phyloP scores from a whole-genome alignment of 2,797 vertebrate species.

The Dermochelys coriacea region DNA sequence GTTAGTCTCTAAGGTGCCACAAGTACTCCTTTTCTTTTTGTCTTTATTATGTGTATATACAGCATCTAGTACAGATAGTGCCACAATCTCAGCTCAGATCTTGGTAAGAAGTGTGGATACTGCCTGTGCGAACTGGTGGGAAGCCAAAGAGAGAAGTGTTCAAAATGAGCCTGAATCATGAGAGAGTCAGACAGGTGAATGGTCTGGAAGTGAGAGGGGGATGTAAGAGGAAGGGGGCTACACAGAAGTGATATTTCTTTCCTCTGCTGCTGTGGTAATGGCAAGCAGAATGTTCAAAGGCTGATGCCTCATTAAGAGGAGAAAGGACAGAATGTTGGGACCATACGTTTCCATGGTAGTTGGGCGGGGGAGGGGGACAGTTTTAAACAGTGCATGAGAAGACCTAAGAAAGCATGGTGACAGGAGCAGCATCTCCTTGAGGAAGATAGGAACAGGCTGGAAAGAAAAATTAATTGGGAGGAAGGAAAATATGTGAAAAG shows the following conservation, averaged over 20 bases:
- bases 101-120: not conserved
- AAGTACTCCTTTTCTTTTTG: too few relatives aligned
- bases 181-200: not conserved
- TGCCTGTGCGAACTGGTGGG: not conserved
- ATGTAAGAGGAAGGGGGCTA: not conserved
- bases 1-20: too few relatives aligned
- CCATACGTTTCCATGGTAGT: constrained; percentile 1
- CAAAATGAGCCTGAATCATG: not conserved
- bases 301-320: not conserved
- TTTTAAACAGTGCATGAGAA: constrained; percentile 19
- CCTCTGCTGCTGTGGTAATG: not conserved
- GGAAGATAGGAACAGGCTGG: constrained; percentile 20
- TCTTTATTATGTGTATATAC: not conserved
- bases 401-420: constrained; percentile 21
- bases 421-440: not conserved
- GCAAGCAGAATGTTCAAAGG: not conserved
- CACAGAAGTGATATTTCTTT: not conserved
- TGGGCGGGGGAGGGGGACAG: not conserved
- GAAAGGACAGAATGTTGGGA: not conserved
- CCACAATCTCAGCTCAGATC: not conserved
- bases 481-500: constrained; percentile 47
- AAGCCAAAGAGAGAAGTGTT: not conserved
- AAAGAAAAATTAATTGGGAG: constrained; percentile 19
- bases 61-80: not conserved
- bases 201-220: not conserved